Percentiles rank a stretch among this genome's conserved stretches.
These are phyloP conservation scores for Pandemis cinnamomeana DNA, from an alignment of 2,888 invertebrate species.

Conservation along the genomic window DNA sequence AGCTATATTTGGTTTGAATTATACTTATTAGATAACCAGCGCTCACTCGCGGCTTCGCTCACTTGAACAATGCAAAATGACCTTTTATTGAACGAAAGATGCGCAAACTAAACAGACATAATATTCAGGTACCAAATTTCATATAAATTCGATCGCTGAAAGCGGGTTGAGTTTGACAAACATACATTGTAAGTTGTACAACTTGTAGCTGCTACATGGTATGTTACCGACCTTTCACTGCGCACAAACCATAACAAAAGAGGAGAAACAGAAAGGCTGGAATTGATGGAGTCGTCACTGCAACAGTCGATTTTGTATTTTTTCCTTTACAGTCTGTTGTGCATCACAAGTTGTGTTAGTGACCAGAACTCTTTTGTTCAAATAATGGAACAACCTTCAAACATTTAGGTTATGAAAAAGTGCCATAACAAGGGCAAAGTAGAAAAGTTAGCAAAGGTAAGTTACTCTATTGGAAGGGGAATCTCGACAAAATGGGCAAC, in stretches of 20 bases:
- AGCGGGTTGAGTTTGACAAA: too few species aligned
- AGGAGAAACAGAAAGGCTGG: constrained; percentile 27
- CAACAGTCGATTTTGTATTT: constrained; percentile 37
- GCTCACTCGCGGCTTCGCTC: too few species aligned
- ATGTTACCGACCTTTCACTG: too few species aligned
- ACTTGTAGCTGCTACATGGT: too few species aligned
- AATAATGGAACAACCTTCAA: constrained; percentile 29
- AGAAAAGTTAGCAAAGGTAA: constrained; percentile 1
- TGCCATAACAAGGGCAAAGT: not conserved
- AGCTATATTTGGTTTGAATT: not conserved
- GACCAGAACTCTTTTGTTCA: constrained; percentile 47
- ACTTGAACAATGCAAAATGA: too few species aligned
- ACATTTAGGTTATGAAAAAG: constrained; percentile 5
- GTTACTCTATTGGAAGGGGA: not conserved
- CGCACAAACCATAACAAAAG: constrained; percentile 27
- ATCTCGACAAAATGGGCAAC: not conserved
- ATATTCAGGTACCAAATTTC: too few species aligned
- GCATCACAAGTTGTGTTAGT: constrained; percentile 47
- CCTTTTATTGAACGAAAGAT: too few species aligned
- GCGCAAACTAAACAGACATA: too few species aligned
- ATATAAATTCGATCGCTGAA: too few species aligned
- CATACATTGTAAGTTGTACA: too few species aligned
- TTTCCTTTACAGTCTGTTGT: constrained; percentile 45
- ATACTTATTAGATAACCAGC: too few species aligned
- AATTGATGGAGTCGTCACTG: constrained; percentile 38